Evolutionary conservation across 2,797 vertebrate genomes (phyloP).

Genomic region (Lutra lutra): DNA sequence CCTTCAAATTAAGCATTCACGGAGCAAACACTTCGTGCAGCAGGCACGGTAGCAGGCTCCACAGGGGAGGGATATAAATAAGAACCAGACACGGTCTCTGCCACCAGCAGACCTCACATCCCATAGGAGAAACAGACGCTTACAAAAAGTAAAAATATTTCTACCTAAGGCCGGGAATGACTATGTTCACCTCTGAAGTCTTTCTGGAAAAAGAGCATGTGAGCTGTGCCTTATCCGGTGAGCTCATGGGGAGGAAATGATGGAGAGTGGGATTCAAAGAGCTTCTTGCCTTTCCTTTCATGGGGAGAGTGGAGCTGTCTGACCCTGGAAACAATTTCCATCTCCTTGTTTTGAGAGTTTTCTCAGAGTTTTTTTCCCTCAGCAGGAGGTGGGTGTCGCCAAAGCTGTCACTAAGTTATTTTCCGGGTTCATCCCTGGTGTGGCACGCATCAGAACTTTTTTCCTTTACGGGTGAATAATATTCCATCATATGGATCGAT

Average conservation of each 20-base stretch:
- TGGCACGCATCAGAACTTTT: neutral
- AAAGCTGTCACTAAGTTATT: neutral
- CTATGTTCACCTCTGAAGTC: neutral
- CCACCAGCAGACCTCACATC: neutral
- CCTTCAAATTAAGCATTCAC: neutral
- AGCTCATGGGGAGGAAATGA: neutral
- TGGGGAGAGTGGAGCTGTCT: neutral
- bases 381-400: neutral
- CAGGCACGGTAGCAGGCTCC: neutral
- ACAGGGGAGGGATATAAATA: neutral
- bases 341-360: neutral
- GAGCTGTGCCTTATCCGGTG: neutral
- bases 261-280: neutral
- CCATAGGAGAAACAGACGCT: neutral
- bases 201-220: neutral
- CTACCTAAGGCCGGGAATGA: neutral
- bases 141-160: neutral
- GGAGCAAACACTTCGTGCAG: neutral
- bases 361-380: neutral
- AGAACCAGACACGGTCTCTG: neutral
- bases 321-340: neutral
- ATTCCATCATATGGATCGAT: neutral
- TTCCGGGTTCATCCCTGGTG: neutral
- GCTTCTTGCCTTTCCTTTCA: neutral
- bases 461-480: neutral